phyloP scores from a whole-genome alignment of 1,140 invertebrate species.

The Phymorhynchus buccinoides region DNA sequence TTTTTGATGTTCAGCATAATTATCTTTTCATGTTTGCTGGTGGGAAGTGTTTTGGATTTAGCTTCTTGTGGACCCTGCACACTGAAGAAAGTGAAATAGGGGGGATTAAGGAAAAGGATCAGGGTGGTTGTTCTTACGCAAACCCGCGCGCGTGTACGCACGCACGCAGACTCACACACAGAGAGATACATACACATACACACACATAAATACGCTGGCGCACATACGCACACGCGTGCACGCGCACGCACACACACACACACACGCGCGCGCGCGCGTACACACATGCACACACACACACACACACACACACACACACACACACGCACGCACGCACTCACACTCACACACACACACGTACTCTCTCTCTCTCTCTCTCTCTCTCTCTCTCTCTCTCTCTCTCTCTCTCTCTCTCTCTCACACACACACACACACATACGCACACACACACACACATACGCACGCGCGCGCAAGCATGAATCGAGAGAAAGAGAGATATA shows the following conservation, averaged over 20 bases:
- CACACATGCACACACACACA: not conserved
- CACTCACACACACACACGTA: constrained; percentile 1
- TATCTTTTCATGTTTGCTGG: no score
- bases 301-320: constrained; percentile 12
- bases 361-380: not conserved
- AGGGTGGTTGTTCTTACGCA: not conserved
- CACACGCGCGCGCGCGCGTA: not conserved
- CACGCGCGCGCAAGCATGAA: not conserved
- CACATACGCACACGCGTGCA: not conserved
- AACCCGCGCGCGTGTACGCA: not conserved
- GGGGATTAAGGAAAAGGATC: no score
- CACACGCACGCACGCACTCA: not conserved
- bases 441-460: not conserved
- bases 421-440: constrained; percentile 13
- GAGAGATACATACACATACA: not conserved
- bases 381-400: not conserved
- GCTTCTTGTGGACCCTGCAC: no score
- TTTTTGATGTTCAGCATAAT: no score
- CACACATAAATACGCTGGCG: not conserved
- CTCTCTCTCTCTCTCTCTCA: not conserved
- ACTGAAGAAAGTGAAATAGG: no score
- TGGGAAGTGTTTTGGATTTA: no score
- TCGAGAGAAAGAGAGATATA: no score
- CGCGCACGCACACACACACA: not conserved
- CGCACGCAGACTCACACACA: constrained; percentile 22